phyloP scores from a whole-genome alignment of 2,888 invertebrate species.

The Eurytoma adleriae region DNA sequence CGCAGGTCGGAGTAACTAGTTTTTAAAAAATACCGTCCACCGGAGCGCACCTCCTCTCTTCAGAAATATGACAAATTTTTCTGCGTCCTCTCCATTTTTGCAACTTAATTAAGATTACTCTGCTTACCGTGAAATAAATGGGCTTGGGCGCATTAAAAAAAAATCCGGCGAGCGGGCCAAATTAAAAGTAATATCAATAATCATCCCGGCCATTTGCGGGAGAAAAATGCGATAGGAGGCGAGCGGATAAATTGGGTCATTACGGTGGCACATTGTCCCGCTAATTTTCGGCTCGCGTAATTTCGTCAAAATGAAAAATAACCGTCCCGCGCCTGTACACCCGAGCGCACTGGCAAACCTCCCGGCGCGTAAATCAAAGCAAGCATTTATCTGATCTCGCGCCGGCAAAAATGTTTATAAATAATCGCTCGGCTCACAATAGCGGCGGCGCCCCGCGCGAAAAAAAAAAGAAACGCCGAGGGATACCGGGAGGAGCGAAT shows the following conservation, averaged over 20 bases:
- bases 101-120: constrained; percentile 38
- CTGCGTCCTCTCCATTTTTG: neutral
- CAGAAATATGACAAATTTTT: constrained; percentile 23
- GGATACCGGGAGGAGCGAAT: neutral
- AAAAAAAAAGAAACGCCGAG: constrained; percentile 8
- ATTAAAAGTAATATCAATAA: neutral
- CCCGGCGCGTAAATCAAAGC: constrained; percentile 50
- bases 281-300: constrained; percentile 39
- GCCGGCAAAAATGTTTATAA: constrained; percentile 35
- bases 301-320: constrained; percentile 51
- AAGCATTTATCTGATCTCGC: constrained; percentile 35
- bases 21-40: constrained; percentile 40
- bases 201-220: neutral
- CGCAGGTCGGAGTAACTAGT: constrained; percentile 19
- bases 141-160: neutral
- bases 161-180: neutral
- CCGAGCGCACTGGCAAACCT: neutral
- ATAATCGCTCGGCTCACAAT: constrained; percentile 50
- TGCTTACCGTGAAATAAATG: neutral
- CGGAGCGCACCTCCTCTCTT: neutral
- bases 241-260: constrained; percentile 32
- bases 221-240: neutral
- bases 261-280: constrained; percentile 24
- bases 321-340: neutral
- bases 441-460: neutral